Conservation (phyloP, 2,888 invertebrate species). For the Idaea biselata region DNA sequence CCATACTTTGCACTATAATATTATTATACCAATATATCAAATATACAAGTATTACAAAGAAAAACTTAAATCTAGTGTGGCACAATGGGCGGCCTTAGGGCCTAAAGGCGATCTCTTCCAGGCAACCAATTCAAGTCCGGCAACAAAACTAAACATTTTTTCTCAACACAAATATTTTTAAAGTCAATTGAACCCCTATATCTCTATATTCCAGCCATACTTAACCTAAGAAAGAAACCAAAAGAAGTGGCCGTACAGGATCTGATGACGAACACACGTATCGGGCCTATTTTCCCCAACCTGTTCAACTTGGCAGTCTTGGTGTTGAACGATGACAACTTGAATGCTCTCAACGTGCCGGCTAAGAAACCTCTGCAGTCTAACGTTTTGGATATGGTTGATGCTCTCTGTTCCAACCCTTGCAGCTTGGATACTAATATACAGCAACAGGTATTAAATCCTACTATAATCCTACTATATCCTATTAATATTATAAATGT, state of each 20-base stretch:
- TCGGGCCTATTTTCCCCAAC: constrained; percentile 82
- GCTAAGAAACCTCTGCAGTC: constrained; percentile 71
- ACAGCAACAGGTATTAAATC: constrained; percentile 79
- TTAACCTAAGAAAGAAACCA: constrained; percentile 74
- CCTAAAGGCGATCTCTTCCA: no score
- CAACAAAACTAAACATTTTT: no score
- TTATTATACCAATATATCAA: no score
- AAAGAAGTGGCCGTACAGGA: constrained; percentile 79
- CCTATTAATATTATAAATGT: no score
- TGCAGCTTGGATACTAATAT: constrained; percentile 79
- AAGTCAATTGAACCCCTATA: no score
- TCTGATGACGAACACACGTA: constrained; percentile 77
- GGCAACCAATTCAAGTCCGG: no score
- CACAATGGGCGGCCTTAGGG: no score
- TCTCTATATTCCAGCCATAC: constrained; percentile 56
- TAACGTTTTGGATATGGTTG: constrained; percentile 78
- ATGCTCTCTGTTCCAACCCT: constrained; percentile 80
- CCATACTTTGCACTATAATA: no score
- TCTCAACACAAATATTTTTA: no score
- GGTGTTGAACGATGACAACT: constrained; percentile 79
- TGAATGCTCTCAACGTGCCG: constrained; percentile 70
- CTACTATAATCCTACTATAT: no score
- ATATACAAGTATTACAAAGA: no score
- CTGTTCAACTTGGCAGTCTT: constrained; percentile 81
- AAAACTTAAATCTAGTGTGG: no score